Conservation (phyloP, 2,888 invertebrate genomes). For the Allophyes oxyacanthae region DNA sequence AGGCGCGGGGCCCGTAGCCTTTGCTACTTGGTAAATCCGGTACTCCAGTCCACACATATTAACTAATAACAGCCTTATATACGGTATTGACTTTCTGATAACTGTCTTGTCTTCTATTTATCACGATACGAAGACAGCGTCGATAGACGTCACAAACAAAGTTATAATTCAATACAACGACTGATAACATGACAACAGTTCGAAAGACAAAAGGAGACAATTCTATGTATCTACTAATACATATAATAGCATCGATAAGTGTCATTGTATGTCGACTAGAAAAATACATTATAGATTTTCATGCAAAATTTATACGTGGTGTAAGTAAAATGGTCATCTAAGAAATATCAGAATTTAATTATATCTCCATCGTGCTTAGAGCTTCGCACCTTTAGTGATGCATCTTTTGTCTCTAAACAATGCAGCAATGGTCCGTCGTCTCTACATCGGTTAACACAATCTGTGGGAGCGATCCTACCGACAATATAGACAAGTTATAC, state of each 20-base stretch:
- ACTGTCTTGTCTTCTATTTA: constrained; percentile 53
- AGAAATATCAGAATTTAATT: no score
- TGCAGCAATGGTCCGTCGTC: constrained; percentile 47
- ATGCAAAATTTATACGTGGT: no score
- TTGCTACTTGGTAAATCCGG: no score
- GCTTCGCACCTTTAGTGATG: constrained; percentile 26
- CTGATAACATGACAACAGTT: constrained; percentile 59
- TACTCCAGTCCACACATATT: no score
- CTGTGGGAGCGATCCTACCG: constrained; percentile 54
- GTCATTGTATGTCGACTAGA: no score
- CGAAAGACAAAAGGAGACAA: constrained; percentile 59
- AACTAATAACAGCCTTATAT: constrained; percentile 57
- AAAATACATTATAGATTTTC: no score
- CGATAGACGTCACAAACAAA: constrained; percentile 63
- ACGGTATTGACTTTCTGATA: constrained; percentile 62
- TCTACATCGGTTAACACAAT: constrained; percentile 53
- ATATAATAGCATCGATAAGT: background rate
- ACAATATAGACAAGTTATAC: constrained; percentile 68
- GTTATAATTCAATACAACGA: constrained; percentile 65
- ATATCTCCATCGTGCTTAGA: constrained; percentile 10
- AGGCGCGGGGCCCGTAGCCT: no score
- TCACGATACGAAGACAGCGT: constrained; percentile 37
- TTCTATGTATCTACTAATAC: constrained; percentile 3
- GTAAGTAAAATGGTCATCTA: no score
- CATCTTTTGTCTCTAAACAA: constrained; percentile 45